phyloP scores from a whole-genome alignment of 2,113 vertebrate species.

The Ginglymostoma cirratum region DNA sequence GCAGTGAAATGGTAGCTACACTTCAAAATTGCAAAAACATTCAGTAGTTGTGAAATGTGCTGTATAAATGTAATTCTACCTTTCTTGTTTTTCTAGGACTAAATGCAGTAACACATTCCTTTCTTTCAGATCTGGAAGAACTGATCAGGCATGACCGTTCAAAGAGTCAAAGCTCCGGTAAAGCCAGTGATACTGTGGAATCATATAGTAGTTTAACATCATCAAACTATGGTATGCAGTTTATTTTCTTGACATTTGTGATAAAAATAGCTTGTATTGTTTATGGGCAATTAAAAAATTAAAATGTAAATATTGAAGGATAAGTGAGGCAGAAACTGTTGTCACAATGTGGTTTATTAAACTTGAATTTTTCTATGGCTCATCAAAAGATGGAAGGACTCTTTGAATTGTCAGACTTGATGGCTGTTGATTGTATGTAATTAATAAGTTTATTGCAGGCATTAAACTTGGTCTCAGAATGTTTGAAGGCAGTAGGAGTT shows the following conservation, averaged over 20 bases:
- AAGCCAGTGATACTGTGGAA: background rate
- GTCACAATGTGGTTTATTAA: background rate
- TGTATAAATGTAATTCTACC: background rate
- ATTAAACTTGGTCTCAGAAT: background rate
- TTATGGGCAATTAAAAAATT: background rate
- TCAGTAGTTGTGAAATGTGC: background rate
- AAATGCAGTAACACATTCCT: background rate
- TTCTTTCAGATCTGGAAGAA: slow-evolving; percentile 24
- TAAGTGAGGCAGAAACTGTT: background rate
- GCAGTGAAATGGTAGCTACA: no score
- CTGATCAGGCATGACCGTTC: slow-evolving; percentile 25
- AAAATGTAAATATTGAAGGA: background rate
- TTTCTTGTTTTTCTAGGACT: background rate
- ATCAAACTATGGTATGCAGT: background rate
- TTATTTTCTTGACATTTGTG: background rate
- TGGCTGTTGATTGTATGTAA: background rate
- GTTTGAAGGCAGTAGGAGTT: background rate
- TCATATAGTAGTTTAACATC: background rate
- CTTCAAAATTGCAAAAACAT: no score
- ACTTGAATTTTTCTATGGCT: background rate
- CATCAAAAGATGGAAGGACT: background rate
- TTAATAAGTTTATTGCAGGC: background rate
- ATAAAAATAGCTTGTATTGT: background rate
- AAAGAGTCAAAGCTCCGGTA: background rate
- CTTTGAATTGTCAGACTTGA: background rate